Evolutionary conservation across 2,888 invertebrate genomes (phyloP), one percentile per base, ranked within the genome.

Genomic region (Craniophora ligustri): DNA sequence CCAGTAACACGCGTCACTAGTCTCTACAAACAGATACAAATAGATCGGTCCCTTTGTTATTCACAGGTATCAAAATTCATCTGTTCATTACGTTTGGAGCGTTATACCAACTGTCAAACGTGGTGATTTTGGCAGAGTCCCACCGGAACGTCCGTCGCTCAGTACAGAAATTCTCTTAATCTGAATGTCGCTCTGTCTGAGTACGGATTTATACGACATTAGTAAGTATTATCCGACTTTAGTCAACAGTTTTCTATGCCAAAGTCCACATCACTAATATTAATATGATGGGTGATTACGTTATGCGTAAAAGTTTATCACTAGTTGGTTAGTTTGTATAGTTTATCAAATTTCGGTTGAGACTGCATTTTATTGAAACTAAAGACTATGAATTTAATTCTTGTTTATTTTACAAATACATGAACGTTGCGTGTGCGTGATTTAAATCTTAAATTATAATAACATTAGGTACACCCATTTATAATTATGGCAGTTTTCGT

Each of bases 71-170:
- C 36, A 45, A n/a, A 39, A 62, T 36, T 32, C 39, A 41, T 40
- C 35, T 32, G 44, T 7, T 14, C 1, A 5, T 15, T 10, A 44
- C 10, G n/a, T n/a, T 40, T 39, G 15, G 26, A 40, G 6, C 38
- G 34, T 31, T 40, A 26, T 21, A 38, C 11, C 13, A 26, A 15
- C 38, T 47, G 46, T 60, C 46, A 54, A 15, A 23, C 11, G 14
- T 38, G 8, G 7, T 5, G 30, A 51, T 46, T 34, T 67, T 63
- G 63, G 63, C 67, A 53, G 19, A 5, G 13, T n/a, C 10, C 38
- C 45, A 66, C 26, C 3, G 5, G 1, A 1, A 19, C 19, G 19
- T 19, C n/a, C n/a, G n/a, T n/a, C n/a, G n/a, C n/a, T n/a, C n/a
- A n/a, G n/a, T n/a, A n/a, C n/a, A n/a, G n/a, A n/a, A n/a, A n/a